phyloP scores from a whole-genome alignment of 1,140 invertebrate species.

The Scylla paramamosain region DNA sequence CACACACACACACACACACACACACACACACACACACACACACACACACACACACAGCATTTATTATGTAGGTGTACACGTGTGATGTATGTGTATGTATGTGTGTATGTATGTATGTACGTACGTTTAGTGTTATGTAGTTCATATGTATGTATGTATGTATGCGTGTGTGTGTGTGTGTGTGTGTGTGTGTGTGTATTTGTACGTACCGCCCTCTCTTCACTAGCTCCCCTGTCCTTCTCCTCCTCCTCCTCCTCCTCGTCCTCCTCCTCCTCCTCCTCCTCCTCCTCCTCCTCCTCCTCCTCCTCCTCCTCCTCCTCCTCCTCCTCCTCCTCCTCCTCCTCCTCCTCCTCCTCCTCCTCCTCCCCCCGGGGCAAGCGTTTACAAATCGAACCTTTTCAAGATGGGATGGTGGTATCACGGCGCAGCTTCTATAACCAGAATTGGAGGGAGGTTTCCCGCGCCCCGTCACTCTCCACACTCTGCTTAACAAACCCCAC shows the following conservation, averaged over 20 bases:
- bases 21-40: too few relatives aligned
- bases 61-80: too few relatives aligned
- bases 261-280: background rate
- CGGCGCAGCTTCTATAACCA: conserved; percentile 39
- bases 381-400: conserved; percentile 58
- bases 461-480: background rate
- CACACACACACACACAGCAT: too few relatives aligned
- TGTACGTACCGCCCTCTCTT: background rate
- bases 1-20: too few relatives aligned
- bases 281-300: background rate
- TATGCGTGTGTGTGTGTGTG: background rate
- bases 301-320: conserved; percentile 5
- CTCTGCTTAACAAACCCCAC: background rate
- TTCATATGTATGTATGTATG: background rate
- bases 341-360: conserved; percentile 17
- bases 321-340: background rate
- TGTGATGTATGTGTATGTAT: too few relatives aligned
- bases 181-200: background rate
- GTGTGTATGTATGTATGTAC: too few relatives aligned
- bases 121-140: too few relatives aligned
- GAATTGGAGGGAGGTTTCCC: conserved; percentile 28
- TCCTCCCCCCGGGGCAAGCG: background rate
- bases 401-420: conserved; percentile 65
- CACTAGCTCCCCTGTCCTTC: background rate
- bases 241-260: background rate